phyloP scores from a whole-genome alignment of 2,797 vertebrate genomes.

The Xiphorhynchus erythropygius region DNA sequence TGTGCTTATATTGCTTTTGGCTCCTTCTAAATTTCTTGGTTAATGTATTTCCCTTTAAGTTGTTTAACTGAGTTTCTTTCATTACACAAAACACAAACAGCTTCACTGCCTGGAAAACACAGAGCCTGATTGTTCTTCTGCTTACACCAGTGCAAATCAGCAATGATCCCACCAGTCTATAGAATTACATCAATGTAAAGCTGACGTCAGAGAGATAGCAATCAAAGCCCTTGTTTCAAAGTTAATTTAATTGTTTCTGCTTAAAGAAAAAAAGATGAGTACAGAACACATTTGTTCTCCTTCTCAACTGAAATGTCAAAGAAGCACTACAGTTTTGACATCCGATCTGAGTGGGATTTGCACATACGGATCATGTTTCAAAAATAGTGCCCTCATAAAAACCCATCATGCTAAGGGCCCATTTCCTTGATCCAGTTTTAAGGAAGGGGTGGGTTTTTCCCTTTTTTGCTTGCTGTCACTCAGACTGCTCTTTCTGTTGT shows the following conservation, averaged over 20 bases:
- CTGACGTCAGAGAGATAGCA: not conserved
- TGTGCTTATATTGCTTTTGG: conserved; percentile 10
- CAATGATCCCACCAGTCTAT: not conserved
- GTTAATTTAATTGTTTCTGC: conserved; percentile 7
- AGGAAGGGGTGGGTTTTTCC: not conserved
- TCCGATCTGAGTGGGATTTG: not conserved
- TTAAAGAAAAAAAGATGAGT: not conserved
- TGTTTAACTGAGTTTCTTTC: conserved; percentile 20
- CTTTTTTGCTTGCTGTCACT: not conserved
- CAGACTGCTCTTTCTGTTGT: not conserved
- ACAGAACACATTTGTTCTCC: conserved; percentile 15
- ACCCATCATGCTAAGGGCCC: not conserved
- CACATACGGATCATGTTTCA: not conserved
- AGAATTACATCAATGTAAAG: conserved; percentile 2
- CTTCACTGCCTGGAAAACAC: not conserved
- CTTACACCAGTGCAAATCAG: not conserved
- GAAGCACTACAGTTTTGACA: not conserved
- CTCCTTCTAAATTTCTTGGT: conserved; percentile 8
- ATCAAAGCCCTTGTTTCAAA: conserved; percentile 20
- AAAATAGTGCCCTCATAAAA: not conserved
- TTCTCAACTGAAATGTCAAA: conserved; percentile 6
- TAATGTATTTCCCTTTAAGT: conserved; percentile 28
- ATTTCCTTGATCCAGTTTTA: not conserved
- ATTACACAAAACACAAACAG: not conserved
- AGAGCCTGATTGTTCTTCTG: not conserved